Evolutionary conservation across 2,797 vertebrate genomes (phyloP), one percentile per base, ranked within the genome.

Genomic region (Antennarius maculatus): DNA sequence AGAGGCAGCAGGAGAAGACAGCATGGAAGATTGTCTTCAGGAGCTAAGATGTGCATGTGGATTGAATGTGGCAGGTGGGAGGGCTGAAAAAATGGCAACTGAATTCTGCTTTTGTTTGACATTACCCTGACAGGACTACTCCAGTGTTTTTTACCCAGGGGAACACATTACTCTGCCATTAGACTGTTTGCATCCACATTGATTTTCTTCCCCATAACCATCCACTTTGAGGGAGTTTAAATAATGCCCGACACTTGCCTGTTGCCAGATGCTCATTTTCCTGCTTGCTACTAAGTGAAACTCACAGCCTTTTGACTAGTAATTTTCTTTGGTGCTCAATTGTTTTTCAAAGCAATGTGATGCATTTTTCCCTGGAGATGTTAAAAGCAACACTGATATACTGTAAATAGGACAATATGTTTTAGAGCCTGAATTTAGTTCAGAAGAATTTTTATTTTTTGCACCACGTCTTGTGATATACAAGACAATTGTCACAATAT

Each of bases 141-240:
- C 67, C 34, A 2, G 48, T 61, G 59, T 59, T 63, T 61, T 58
- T 62, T 18, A 57, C 81, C 75, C 74, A 69, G 55, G 84, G 71
- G 83, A 83, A 80, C 62, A 51, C 70, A 87, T 87, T 83, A 77
- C 76, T 82, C 76, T 61, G 59, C 73, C 59, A 76, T 89, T 87
- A 83, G 71, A 73, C 62, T 82, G 63, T 88, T 88, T 88, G 83
- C 54, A 80, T 85, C 74, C 72, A 54, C 69, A 88, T 88, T 79
- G 82, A 90, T 87, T 87, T 88, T 81, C 61, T 37, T 71, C 71
- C 75, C 71, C 69, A 76, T 85, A 82, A 73, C 75, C 51, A 75
- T 86, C 69, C 79, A 85, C 69, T 81, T 76, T 71, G 68, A 83
- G 77, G 71, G 60, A 82, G 77, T 88, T 85, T 90, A 89, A 90